These are phyloP conservation scores for Arion vulgaris DNA, from an alignment of 1,140 invertebrate genomes.

Conservation along the genomic window DNA sequence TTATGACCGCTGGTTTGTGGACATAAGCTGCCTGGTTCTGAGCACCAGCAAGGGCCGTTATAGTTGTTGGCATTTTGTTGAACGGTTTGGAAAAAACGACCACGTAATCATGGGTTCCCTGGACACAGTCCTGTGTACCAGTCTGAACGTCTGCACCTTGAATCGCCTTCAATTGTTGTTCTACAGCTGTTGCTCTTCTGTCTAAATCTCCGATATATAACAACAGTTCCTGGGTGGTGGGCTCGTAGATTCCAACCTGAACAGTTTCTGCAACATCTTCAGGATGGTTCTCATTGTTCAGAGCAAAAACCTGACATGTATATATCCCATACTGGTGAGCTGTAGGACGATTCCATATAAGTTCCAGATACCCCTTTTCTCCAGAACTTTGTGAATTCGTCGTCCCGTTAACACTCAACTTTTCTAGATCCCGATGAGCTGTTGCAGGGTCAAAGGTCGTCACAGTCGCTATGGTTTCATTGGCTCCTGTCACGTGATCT, in stretches of 20 bases:
- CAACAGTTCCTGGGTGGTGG: not conserved
- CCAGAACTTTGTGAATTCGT: not conserved
- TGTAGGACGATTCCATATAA: not conserved
- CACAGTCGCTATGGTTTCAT: not conserved
- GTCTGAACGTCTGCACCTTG: not conserved
- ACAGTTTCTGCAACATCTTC: not conserved
- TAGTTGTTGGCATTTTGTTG: not conserved
- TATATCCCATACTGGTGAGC: not conserved
- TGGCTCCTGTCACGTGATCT: not conserved
- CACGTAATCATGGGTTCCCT: not conserved
- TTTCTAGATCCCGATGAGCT: not conserved
- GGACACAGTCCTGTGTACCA: not conserved
- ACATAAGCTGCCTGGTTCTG: not conserved
- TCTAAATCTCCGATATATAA: not conserved
- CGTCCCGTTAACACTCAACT: not conserved
- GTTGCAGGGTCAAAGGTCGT: not conserved
- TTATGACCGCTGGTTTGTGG: not conserved
- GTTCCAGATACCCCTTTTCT: conserved; percentile 7
- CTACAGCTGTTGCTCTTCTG: not conserved
- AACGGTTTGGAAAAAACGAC: not conserved
- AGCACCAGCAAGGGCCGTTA: not conserved
- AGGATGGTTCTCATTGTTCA: not conserved
- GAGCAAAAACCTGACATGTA: not conserved
- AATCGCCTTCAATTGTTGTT: not conserved
- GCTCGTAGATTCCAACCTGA: not conserved